Evolutionary conservation across 2,888 invertebrate genomes (phyloP).

Genomic region (Clitarchus hookeri): DNA sequence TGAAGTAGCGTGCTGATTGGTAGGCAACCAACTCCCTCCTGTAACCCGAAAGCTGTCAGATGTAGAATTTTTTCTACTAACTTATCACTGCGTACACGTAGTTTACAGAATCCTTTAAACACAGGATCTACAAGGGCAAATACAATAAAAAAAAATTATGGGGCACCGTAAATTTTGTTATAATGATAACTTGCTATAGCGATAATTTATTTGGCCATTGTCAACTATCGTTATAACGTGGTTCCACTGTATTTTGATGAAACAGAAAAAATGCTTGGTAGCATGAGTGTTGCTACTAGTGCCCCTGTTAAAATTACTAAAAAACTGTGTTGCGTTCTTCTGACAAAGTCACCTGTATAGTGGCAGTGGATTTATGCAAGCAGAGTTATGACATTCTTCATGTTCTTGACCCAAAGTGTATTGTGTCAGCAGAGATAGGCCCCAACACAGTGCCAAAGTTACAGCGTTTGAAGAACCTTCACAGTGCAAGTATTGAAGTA

Average conservation of each 20-base stretch:
- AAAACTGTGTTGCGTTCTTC: background rate
- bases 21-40: too few species aligned
- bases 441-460: background rate
- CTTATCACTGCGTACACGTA: too few species aligned
- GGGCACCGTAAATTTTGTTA: too few species aligned
- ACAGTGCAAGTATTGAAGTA: background rate
- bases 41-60: too few species aligned
- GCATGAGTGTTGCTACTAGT: conserved; percentile 1
- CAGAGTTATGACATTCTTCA: background rate
- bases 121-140: too few species aligned
- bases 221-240: too few species aligned
- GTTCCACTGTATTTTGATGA: background rate
- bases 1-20: too few species aligned
- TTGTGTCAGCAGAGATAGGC: background rate
- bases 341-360: background rate
- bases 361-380: background rate
- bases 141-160: too few species aligned
- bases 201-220: too few species aligned
- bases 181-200: too few species aligned
- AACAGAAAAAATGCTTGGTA: background rate
- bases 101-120: too few species aligned
- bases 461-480: background rate
- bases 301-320: background rate
- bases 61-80: too few species aligned
- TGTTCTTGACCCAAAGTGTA: background rate